phyloP scores from a whole-genome alignment of 1,140 invertebrate genomes.

The Macrotrachela quadricornifera region DNA sequence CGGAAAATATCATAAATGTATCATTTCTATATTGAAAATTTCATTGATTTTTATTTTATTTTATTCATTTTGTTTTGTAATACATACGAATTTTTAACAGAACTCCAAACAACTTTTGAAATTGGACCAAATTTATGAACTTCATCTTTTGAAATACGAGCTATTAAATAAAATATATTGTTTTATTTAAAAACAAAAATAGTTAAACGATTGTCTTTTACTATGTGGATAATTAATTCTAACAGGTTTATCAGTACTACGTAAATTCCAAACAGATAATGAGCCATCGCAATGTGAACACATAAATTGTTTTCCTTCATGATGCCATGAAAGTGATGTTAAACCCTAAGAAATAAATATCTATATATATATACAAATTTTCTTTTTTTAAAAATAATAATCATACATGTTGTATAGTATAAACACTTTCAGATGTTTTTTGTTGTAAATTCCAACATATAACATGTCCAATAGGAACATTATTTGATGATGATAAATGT shows the following conservation, averaged over 20 bases:
- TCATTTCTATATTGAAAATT: no score
- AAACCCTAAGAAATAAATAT: conserved; percentile 37
- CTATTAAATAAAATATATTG: no score
- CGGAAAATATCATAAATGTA: no score
- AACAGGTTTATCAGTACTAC: conserved; percentile 47
- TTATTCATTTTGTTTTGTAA: no score
- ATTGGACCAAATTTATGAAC: no score
- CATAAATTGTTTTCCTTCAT: conserved; percentile 94
- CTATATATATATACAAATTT: background rate
- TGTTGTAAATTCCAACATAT: conserved; percentile 81
- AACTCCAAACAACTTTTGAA: no score
- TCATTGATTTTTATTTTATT: no score
- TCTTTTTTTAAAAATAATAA: background rate
- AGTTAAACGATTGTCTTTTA: conserved; percentile 37
- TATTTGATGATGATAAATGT: no score
- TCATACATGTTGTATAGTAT: conserved; percentile 21
- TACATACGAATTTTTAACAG: no score
- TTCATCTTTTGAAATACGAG: no score
- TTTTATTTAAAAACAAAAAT: no score
- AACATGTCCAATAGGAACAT: conserved; percentile 43
- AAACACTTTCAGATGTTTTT: conserved; percentile 32
- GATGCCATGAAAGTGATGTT: conserved; percentile 73
- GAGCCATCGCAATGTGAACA: conserved; percentile 82
- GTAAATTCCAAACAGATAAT: conserved; percentile 69
- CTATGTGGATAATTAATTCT: conserved; percentile 70